Percentiles rank a stretch among this genome's conserved stretches.
Evolutionary conservation across 2,797 vertebrate species (phyloP).

Genomic region (Gobio occitaniae): DNA sequence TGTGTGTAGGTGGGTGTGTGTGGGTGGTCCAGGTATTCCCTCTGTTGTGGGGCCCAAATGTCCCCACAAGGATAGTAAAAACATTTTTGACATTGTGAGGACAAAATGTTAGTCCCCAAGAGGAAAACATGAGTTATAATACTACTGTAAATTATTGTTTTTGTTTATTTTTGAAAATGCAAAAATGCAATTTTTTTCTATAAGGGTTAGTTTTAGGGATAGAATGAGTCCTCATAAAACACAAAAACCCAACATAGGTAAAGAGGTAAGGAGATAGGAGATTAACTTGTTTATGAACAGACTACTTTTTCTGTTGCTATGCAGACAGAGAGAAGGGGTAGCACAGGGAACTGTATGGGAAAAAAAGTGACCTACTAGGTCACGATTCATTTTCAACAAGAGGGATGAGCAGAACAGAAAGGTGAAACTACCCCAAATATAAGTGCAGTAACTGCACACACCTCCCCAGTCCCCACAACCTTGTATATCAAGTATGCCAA

Average conservation of each 20-base stretch:
- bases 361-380: background rate
- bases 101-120: no score
- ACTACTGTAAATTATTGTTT: no score
- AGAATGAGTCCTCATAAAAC: no score
- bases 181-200: no score
- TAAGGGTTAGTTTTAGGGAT: no score
- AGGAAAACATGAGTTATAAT: no score
- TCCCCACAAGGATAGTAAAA: no score
- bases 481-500: background rate
- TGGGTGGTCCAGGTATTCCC: background rate
- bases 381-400: constrained; percentile 12
- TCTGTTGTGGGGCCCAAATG: no score
- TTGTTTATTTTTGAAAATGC: no score
- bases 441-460: background rate
- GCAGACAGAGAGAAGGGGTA: background rate
- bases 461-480: background rate
- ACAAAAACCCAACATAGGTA: no score
- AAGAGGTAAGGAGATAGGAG: no score
- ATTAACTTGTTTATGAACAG: background rate
- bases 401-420: constrained; percentile 2
- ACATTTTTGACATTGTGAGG: no score
- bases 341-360: background rate
- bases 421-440: background rate
- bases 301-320: background rate
- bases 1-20: background rate